These are phyloP conservation scores for Rhagonycha lutea DNA, from an alignment of 2,888 invertebrate species.

Conservation along the genomic window DNA sequence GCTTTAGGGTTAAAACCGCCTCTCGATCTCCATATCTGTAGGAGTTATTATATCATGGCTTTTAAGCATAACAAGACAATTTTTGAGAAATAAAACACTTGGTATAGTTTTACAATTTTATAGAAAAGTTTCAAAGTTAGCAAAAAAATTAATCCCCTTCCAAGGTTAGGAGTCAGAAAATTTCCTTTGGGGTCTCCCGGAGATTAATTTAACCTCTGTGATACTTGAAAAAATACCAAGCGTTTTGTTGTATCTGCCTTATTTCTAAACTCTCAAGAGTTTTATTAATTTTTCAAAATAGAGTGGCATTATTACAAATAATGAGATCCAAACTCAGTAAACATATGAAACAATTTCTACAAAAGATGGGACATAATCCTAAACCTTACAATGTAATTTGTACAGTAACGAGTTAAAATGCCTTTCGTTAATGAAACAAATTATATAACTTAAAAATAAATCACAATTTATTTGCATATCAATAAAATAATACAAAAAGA, in stretches of 20 bases:
- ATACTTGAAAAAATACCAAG: background rate
- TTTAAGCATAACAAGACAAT: background rate
- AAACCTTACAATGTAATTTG: background rate
- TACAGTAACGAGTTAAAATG: background rate
- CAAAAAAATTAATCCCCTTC: background rate
- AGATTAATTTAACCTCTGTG: too few species aligned
- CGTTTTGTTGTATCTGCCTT: background rate
- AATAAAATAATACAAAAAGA: conserved; percentile 2
- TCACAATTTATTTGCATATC: conserved; percentile 27
- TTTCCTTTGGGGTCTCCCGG: too few species aligned
- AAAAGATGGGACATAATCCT: background rate
- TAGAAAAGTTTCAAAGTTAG: background rate
- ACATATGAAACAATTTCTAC: background rate
- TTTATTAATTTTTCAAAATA: background rate
- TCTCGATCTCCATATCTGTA: too few species aligned
- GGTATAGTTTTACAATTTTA: background rate
- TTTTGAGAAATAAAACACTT: background rate
- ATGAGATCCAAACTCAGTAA: background rate
- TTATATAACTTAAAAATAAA: conserved; percentile 17
- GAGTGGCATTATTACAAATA: background rate
- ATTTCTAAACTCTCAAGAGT: background rate
- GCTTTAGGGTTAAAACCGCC: too few species aligned
- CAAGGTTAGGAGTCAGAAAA: too few species aligned
- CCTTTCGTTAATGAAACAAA: background rate
- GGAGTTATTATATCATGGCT: too few species aligned